Base-by-base conservation (phyloP, 2,888 invertebrate genomes). In the Rotaria socialis region DNA sequence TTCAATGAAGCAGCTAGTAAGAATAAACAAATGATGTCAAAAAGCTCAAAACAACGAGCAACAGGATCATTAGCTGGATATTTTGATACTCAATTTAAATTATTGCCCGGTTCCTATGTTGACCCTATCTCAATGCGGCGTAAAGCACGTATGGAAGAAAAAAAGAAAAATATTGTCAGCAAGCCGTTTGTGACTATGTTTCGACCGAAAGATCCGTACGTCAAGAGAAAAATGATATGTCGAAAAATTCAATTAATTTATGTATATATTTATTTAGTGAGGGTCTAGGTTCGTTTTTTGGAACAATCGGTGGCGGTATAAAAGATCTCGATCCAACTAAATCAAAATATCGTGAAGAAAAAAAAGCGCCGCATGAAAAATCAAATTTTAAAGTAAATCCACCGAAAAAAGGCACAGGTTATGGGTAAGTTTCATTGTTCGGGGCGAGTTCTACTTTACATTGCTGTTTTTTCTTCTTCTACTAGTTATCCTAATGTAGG, bases 381-480 rank as follows among this genome's bases (percentile, higher is more conserved):
- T 35, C 85, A 14, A 91, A 91, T 88, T 88, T 91, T 35, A 87
- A 89, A 58, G 91, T 91, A 80, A 91, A 90, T 87, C 91, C 91
- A 56, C 89, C 90, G 24, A 91, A 91, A 87, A 89, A 88, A 88
- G 91, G 91, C 85, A 91, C 91, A 84, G 91, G 91, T 75, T 91
- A 89, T 89, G 91, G 91, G 90, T 91, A 89, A 88, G 89, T 88
- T 85, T 8, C 4, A 50, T 55, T 85, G 35, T 35, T 85, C 55
- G n/a, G n/a, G 8, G 5, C 8, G 47, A 47, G 8, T 47, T 47
- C 47, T 47, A 47, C 8, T 47, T 47, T 47, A 8, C 5, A 47
- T n/a, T n/a, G n/a, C n/a, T n/a, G n/a, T n/a, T n/a, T 47, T 47
- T 58, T 35, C 67, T 27, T 87, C 85, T 58, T 41, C 84, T 89